Base-by-base conservation (phyloP, 2,797 vertebrate species). In the Coreius guichenoti region DNA sequence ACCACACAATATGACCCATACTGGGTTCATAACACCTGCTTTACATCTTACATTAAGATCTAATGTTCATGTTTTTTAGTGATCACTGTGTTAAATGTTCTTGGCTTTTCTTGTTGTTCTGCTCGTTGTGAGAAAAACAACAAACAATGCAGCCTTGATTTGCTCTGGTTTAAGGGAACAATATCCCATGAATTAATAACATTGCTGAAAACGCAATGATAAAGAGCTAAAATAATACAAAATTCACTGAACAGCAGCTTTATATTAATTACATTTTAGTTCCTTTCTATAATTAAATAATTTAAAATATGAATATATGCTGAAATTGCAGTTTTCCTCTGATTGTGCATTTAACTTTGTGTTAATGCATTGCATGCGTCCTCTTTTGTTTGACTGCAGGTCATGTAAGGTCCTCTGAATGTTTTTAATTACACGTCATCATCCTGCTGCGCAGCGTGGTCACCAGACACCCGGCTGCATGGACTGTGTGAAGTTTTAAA, bases 391-490 rank as follows among this genome's bases (percentile, higher is more conserved):
- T 68, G 49, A 70, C 56, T 65, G 45, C 16, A 47, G 36, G 84
- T 89, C 63, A 26, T 83, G 67, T 74, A 69, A 67, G 45, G 31
- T 56, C 56, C 23, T 7, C 29, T 77, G 81, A 82, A 75, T 82
- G 77, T 63, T 45, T 88, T 83, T 85, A 81, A 85, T 87, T 80
- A 65, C 26, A 33, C 11, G 19, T 73, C 1, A 54, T 85, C 54
- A 80, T 65, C 79, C 84, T 39, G 81, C 70, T 31, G 76, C 63
- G 4, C 81, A 58, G 74, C 26, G 12, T 65, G 65, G 58, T 39
- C 63, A 45, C 78, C 75, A 65, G 74, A 69, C 39, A 79, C 12
- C 72, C 3, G 73, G 49, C 69, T 75, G 70, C 36, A 56, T 16
- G 5, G 56, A 61, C 33, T 61, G 23, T 63, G 58, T 80, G 79